These are phyloP conservation scores for Paraescarpia echinospica DNA, from an alignment of 1,140 invertebrate species.

Conservation along the genomic window DNA sequence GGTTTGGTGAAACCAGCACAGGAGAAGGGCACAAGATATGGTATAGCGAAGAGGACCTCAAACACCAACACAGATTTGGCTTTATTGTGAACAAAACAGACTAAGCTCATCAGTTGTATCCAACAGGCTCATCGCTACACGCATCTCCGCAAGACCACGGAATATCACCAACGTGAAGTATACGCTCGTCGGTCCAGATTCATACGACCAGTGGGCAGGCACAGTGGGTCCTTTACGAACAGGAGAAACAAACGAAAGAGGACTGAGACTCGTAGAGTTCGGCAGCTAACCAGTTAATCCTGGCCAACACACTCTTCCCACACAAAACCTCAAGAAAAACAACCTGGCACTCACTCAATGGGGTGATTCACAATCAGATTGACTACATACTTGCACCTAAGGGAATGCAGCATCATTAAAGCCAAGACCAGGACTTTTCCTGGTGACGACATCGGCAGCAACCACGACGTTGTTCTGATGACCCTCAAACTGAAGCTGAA, in stretches of 20 bases:
- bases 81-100: too few species aligned
- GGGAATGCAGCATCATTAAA: background rate
- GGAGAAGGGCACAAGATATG: too few species aligned
- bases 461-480: background rate
- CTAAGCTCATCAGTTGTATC: too few species aligned
- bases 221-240: constrained; percentile 25
- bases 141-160: too few species aligned
- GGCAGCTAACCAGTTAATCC: background rate
- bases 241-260: constrained; percentile 28
- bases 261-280: background rate
- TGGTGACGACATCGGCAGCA: background rate
- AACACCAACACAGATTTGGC: too few species aligned
- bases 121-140: too few species aligned
- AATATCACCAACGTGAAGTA: constrained; percentile 15
- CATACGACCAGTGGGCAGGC: constrained; percentile 26
- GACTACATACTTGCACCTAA: background rate
- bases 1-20: too few species aligned
- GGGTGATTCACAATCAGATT: background rate
- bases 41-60: too few species aligned
- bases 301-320: background rate
- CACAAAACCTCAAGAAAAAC: constrained; percentile 9
- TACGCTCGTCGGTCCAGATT: constrained; percentile 32
- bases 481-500: too few species aligned
- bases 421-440: constrained; percentile 12
- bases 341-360: background rate